These are phyloP conservation scores for Hiodon tergisus DNA, from an alignment of 2,113 vertebrate genomes.

Conservation along the genomic window DNA sequence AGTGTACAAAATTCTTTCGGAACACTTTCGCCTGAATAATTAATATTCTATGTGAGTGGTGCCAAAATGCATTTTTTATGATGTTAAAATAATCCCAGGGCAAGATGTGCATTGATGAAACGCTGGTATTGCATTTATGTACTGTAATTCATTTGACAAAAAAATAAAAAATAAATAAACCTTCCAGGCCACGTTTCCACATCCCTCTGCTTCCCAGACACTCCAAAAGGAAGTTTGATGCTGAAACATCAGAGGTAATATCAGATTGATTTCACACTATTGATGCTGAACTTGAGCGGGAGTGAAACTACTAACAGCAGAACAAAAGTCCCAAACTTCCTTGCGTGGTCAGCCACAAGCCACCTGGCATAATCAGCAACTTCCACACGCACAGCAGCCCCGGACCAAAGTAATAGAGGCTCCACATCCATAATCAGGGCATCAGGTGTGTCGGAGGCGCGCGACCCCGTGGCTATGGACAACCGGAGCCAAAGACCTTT, in stretches of 20 bases:
- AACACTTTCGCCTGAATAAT: conserved; percentile 1
- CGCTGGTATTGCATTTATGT: background rate
- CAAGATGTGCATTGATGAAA: background rate
- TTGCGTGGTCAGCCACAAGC: conserved; percentile 31
- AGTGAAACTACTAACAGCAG: conserved; percentile 44
- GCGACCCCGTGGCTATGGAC: conserved; percentile 34
- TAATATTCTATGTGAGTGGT: conserved; percentile 9
- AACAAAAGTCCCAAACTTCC: conserved; percentile 22
- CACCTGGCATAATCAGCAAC: conserved; percentile 45
- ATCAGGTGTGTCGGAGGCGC: conserved; percentile 51
- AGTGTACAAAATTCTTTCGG: background rate
- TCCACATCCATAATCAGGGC: conserved; percentile 36
- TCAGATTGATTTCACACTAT: conserved; percentile 42
- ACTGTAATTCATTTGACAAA: conserved; percentile 6
- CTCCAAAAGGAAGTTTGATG: conserved; percentile 39
- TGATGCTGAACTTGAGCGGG: conserved; percentile 50
- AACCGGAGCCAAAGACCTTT: conserved; percentile 55
- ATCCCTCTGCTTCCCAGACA: conserved; percentile 27
- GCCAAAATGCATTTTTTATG: conserved; percentile 17
- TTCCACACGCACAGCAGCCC: conserved; percentile 25
- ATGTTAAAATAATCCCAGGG: conserved; percentile 8
- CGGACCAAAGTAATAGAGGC: conserved; percentile 38
- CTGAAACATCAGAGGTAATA: conserved; percentile 51
- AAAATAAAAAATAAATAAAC: background rate
- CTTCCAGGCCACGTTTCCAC: background rate